Base-by-base conservation (phyloP, 2,113 vertebrate genomes). In the Bungarus multicinctus region DNA sequence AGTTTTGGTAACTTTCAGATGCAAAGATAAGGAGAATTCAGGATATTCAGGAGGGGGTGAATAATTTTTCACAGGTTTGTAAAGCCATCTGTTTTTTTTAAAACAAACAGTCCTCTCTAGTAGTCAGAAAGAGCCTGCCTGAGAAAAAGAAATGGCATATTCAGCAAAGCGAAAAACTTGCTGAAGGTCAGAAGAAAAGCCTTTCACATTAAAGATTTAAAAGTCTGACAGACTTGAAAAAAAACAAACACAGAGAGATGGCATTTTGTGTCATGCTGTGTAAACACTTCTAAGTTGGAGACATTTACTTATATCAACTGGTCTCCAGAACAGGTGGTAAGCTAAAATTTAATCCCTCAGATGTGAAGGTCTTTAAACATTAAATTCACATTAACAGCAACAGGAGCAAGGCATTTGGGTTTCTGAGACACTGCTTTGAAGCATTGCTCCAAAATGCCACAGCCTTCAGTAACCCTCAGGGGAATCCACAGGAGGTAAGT, bases 131-230 rank as follows among this genome's bases (percentile, higher is more conserved):
- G 43, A 43, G 74, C 11, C 52, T 91, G 30, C 53, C 94, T 86
- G 95, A 94, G 93, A 94, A 43, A 43, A 94, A 86, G 30, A 95
- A 34, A 9, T 52, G 45, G 23, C 27, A 94, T 34, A 94, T 23
- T 0, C 94, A 30, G 14, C 11, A 94, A 94, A 92, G 58, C 0
- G 23, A 53, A 92, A 85, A 89, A 88, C 55, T 91, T 91, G 60
- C 25, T 55, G 90, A 90, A 93, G 43, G 95, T 87, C 53, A 93
- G 89, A 94, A 91, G 81, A 95, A 94, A 69, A 92, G 90, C 64
- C 8, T 91, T 43, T 87, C 58, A 95, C 64, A 94, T 96, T 94
- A 96, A 96, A 96, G 90, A 94, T 95, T 92, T 85, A 95, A 96
- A 22, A 96, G 39, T 9, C 90, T 90, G 53, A 92, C 89, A 93